Base-by-base conservation (phyloP, 2,113 vertebrate species). In the mouse (Mus musculus) region DNA sequence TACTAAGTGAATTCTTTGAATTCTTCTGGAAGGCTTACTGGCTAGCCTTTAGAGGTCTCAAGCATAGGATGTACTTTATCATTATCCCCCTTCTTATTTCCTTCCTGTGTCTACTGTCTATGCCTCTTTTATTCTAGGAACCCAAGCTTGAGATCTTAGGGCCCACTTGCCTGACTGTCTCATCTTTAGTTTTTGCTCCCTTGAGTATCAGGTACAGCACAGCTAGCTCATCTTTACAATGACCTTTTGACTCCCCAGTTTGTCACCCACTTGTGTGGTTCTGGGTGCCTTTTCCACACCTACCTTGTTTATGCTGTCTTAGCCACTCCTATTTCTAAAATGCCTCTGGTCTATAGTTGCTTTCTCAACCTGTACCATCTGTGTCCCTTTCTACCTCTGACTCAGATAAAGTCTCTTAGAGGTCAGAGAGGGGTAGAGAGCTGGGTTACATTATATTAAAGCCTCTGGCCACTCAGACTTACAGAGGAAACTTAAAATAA, bases 401-500 rank as follows among this genome's bases (percentile, higher is more conserved):
- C 36, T 24, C 69, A 54, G 5, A 24, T 76, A 26, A 13, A 80
- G 63, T 65, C 17, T 92, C 30, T 36, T 28, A 30, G 33, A 26
- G 49, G 46, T 69, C 71, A 67, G 36, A 42, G 22, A 46, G 85
- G 42, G 1, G 2, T 84, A 46, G 24, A 88, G 65, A 96, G 17
- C 16, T 87, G 22, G 39, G 6, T 92, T 88, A 46, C 39, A 28
- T 94, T 96, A 94, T 56, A 90, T 93, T 95, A 93, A 71, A 93
- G 59, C 82, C 28, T n/a, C 59, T 80, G 65, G 84, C 24, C 26
- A 54, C 39, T 65, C 71, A 36, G 7, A 85, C 76, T 93, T 72
- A n/a, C 78, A 89, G 93, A 28, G 42, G 52, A 93, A 36, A 56
- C 11, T 17, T 92, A n/a, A 95, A 87, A 92, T 46, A 76, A 89